Evolutionary conservation across 2,797 vertebrate genomes (phyloP), one percentile per base, ranked within the genome.

Genomic region (Zenarchopterus dispar): DNA sequence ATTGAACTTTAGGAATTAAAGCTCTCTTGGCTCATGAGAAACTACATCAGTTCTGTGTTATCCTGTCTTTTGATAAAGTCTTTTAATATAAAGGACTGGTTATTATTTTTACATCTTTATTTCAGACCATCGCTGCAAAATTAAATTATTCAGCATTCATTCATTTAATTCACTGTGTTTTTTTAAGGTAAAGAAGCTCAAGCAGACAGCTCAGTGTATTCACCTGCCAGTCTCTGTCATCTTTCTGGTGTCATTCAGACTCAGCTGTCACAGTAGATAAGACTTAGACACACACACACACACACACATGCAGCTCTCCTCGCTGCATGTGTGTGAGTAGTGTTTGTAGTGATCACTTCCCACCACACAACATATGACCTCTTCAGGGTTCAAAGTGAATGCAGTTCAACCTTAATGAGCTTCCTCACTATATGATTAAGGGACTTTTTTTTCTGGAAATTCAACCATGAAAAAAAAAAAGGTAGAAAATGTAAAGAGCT

Each of bases 401-500:
- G 60, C 58, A 55, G 54, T 36, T 68, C 5, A 47, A 48, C 43
- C 58, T 55, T 16, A 41, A 31, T 48, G 9, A 54, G 33, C 43
- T 31, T 33, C 47, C 33, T 6, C 49, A 41, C 19, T 31, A 13
- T 15, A n/a, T 28, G 43, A 58, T 54, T 6, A 53, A 43, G 52
- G 48, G 39, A 48, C 47, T 75, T 21, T 60, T 49, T 75, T 21
- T 60, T 62, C 53, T 54, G 58, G 39, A 42, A 64, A 54, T 62
- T 5, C 8, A 69, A 48, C 60, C 44, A 16, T 6, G 52, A 68
- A 64, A 62, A 75, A 77, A 64, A 39, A 39, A 36, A 10, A 10
- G 73, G 75, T 65, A 69, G 70, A 77, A 88, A 80, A 78, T 87
- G 89, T 88, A 90, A 89, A 87, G 68, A 79, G 67, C 83, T 82